phyloP scores from a whole-genome alignment of 2,113 vertebrate genomes.

The Dromas ardeola region DNA sequence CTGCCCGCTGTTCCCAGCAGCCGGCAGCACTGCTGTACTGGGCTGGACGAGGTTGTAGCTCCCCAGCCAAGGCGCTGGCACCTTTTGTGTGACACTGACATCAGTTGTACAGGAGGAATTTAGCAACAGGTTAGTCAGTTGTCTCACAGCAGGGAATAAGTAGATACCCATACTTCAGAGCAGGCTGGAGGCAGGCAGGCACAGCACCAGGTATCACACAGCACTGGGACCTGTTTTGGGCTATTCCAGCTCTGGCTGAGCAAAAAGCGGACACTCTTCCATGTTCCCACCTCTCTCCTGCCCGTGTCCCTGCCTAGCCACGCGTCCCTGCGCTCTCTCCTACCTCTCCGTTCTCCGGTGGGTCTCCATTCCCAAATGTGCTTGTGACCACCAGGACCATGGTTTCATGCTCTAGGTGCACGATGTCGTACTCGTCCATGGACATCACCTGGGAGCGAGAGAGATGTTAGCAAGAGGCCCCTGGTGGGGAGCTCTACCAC shows the following conservation, averaged over 20 bases:
- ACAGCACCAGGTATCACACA: neutral
- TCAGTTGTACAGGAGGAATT: neutral
- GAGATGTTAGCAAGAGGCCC: neutral
- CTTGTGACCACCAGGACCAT: slow-evolving; percentile 93
- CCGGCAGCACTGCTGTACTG: neutral
- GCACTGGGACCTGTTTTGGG: neutral
- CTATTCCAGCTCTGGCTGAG: neutral
- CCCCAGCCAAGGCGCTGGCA: neutral
- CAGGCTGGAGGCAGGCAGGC: neutral
- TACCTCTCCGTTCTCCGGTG: slow-evolving; percentile 96
- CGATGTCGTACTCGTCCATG: slow-evolving; percentile 96
- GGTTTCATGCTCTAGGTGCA: slow-evolving; percentile 93
- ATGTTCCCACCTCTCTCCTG: neutral
- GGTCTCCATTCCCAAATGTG: slow-evolving; percentile 96
- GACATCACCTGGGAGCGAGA: slow-evolving; percentile 82
- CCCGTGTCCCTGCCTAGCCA: neutral
- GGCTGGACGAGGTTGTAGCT: neutral
- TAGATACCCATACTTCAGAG: neutral
- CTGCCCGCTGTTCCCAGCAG: neutral
- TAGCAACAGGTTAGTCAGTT: neutral
- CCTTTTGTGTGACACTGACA: neutral
- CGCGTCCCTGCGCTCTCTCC: neutral
- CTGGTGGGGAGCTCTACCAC: neutral
- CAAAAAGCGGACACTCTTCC: rapidly evolving
- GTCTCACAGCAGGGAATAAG: neutral